These are phyloP conservation scores for Apostichopus leukothele DNA, from an alignment of 53 echinoderm and acorn worm genomes.

Conservation along the genomic window DNA sequence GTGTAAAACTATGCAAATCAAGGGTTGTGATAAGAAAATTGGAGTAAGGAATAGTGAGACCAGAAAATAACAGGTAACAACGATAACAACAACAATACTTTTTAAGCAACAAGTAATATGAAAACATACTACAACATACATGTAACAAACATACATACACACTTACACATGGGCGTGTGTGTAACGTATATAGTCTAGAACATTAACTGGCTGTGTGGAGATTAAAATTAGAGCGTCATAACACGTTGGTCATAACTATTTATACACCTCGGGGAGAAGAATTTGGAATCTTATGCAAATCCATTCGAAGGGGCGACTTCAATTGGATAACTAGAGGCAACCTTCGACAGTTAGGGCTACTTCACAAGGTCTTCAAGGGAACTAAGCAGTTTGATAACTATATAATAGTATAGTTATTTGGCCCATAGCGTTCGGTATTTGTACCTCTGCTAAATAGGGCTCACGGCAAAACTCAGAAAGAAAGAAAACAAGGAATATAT, in stretches of 20 bases:
- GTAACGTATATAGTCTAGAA: background rate
- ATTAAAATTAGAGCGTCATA: background rate
- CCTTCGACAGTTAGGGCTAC: background rate
- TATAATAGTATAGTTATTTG: too few relatives aligned
- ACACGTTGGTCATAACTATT: background rate
- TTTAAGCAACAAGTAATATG: too few relatives aligned
- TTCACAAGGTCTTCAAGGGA: background rate
- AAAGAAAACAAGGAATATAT: too few relatives aligned
- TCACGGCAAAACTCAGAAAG: too few relatives aligned
- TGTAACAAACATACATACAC: background rate
- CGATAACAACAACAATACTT: too few relatives aligned
- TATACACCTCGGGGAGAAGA: background rate
- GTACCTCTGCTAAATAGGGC: too few relatives aligned
- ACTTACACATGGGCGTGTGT: background rate
- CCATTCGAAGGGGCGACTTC: background rate
- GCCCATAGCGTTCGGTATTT: too few relatives aligned
- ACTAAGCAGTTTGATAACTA: too few relatives aligned
- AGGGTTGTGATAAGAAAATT: too few relatives aligned
- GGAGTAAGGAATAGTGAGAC: too few relatives aligned
- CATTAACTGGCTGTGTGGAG: background rate
- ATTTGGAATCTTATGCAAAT: background rate
- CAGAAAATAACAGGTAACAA: too few relatives aligned
- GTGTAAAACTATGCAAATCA: too few relatives aligned
- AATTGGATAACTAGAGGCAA: background rate
- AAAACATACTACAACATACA: background rate